These are phyloP conservation scores for Ptychadena robeensis DNA, from an alignment of 2,797 vertebrate genomes.

Conservation along the genomic window DNA sequence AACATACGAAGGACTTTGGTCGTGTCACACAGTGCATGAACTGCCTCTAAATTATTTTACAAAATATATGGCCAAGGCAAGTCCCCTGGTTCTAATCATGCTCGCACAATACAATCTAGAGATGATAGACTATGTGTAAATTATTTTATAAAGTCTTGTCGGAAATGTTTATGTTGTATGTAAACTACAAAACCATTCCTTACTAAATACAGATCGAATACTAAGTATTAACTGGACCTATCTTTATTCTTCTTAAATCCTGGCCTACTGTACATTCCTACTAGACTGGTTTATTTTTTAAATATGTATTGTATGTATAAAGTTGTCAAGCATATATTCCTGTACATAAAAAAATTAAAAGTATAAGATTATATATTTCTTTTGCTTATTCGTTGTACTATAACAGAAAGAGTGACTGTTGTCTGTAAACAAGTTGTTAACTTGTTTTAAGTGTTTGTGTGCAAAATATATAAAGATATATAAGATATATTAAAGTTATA, in stretches of 20 bases:
- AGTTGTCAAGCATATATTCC: conserved; percentile 92
- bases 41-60: conserved; percentile 83
- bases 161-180: conserved; percentile 85
- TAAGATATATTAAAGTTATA: conserved; percentile 39
- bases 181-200: conserved; percentile 82
- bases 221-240: conserved; percentile 76
- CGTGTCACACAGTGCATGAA: conserved; percentile 79
- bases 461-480: conserved; percentile 32
- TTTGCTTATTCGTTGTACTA: conserved; percentile 70
- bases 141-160: conserved; percentile 95
- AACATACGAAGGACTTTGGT: conserved; percentile 62
- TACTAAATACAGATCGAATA: conserved; percentile 80
- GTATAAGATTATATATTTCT: conserved; percentile 85
- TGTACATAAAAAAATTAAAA: conserved; percentile 99
- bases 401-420: conserved; percentile 41
- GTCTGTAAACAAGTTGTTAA: conserved; percentile 24
- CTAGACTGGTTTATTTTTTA: conserved; percentile 86
- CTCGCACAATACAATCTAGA: conserved; percentile 76
- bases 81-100: conserved; percentile 74
- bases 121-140: conserved; percentile 88
- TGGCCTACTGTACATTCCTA: conserved; percentile 90
- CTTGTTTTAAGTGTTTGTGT: conserved; percentile 27
- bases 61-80: conserved; percentile 71
- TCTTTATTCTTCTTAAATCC: conserved; percentile 77
- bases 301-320: conserved; percentile 95